phyloP scores from a whole-genome alignment of 2,113 vertebrate species.

The Emydura subglobosa region DNA sequence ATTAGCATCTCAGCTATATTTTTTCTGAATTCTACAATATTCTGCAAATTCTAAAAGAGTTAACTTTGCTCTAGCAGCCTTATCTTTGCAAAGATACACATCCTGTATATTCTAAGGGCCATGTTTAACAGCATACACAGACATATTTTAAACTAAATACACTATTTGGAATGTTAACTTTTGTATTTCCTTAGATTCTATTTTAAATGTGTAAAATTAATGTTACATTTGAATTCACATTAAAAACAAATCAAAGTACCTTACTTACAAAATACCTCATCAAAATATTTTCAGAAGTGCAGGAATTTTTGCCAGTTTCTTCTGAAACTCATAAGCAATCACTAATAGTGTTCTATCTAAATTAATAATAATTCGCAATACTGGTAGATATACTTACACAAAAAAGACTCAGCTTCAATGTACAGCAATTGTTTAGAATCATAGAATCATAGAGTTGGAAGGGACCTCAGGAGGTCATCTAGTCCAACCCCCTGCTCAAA shows the following conservation, averaged over 20 bases:
- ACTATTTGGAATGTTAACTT: not conserved
- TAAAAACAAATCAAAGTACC: not conserved
- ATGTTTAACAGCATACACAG: not conserved
- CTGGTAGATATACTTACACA: conserved; percentile 21
- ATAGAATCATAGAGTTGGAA: too few relatives aligned
- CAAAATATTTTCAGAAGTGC: not conserved
- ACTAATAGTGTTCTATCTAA: not conserved
- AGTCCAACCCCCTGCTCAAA: too few relatives aligned
- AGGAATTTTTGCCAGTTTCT: not conserved
- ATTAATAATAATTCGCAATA: not conserved
- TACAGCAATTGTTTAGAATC: conserved; percentile 50
- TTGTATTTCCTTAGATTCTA: not conserved
- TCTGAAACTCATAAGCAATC: not conserved
- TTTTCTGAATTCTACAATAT: not conserved
- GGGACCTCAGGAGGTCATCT: too few relatives aligned
- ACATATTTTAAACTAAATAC: not conserved
- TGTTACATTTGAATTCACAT: not conserved
- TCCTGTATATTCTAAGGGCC: not conserved
- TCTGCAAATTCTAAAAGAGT: not conserved
- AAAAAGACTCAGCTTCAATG: conserved; percentile 22
- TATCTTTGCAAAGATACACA: conserved; percentile 53
- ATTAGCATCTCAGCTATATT: not conserved
- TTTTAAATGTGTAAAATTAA: not conserved
- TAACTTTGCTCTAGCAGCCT: not conserved
- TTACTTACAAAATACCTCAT: not conserved